A percentile compares a stretch with the other conserved stretches of the same genome.
These are phyloP conservation scores for Drosophila nigritarsus DNA, from an alignment of 2,888 invertebrate species.

Conservation along the genomic window DNA sequence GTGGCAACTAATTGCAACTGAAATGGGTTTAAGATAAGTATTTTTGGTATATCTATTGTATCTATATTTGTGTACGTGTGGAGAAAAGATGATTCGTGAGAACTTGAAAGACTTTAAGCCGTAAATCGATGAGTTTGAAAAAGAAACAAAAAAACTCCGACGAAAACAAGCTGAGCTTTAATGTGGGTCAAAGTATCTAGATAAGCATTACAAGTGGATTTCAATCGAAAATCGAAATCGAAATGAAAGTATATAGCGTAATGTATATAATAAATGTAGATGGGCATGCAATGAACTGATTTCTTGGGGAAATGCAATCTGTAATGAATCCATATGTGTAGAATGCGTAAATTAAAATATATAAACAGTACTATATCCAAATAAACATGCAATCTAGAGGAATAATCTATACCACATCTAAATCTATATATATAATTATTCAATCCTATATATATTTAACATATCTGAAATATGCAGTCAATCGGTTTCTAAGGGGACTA, in stretches of 20 bases:
- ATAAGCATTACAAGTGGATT: constrained; percentile 17
- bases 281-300: background rate
- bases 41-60: background rate
- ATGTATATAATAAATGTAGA: background rate
- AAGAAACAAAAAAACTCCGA: background rate
- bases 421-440: too few species aligned
- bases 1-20: constrained; percentile 48
- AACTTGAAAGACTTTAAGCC: constrained; percentile 20
- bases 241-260: background rate
- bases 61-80: background rate
- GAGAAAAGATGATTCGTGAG: constrained; percentile 40
- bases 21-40: constrained; percentile 2
- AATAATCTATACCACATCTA: background rate
- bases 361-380: background rate
- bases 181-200: constrained; percentile 9
- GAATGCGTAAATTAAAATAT: background rate
- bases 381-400: background rate
- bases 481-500: fast-evolving
- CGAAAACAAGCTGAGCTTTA: background rate
- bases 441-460: background rate
- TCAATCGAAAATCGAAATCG: constrained; percentile 2
- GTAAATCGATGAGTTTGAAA: background rate
- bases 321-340: background rate
- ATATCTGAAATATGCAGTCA: background rate
- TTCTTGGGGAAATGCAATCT: background rate